These are phyloP conservation scores for Myotis davidii DNA, from an alignment of 2,113 vertebrate species.

Conservation along the genomic window DNA sequence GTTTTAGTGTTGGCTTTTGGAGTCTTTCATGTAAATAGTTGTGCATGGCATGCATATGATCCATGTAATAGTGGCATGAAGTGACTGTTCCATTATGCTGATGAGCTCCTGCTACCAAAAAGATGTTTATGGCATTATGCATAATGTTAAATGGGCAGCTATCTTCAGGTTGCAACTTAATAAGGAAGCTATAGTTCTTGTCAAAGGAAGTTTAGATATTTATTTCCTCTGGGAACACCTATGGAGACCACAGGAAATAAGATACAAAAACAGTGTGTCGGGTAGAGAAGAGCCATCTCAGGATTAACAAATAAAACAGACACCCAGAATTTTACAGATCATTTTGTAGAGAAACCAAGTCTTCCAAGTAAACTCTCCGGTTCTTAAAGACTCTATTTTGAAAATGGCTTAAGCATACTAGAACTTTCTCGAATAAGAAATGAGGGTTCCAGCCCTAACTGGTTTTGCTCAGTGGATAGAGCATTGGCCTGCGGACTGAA, in stretches of 20 bases:
- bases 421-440: conserved; percentile 26
- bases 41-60: background rate
- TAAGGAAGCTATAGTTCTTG: conserved; percentile 13
- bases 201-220: conserved; percentile 30
- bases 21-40: background rate
- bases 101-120: background rate
- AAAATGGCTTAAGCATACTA: conserved; percentile 23
- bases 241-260: background rate
- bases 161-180: background rate
- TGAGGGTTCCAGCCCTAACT: background rate
- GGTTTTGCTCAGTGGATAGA: too few relatives aligned
- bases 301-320: background rate
- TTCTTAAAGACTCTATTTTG: conserved; percentile 51
- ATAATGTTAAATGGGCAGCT: background rate
- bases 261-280: background rate
- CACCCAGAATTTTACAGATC: background rate
- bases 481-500: too few relatives aligned
- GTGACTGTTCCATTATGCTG: background rate
- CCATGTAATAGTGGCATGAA: background rate
- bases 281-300: background rate
- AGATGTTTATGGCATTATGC: background rate
- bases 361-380: conserved; percentile 26
- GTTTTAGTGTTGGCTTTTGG: background rate
- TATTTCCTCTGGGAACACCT: background rate
- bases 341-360: conserved; percentile 28